Evolutionary conservation across 92 coral and sea anemone species (phyloP), one percentile per base, ranked within the genome.

Genomic region (Epizoanthus illoricatus): DNA sequence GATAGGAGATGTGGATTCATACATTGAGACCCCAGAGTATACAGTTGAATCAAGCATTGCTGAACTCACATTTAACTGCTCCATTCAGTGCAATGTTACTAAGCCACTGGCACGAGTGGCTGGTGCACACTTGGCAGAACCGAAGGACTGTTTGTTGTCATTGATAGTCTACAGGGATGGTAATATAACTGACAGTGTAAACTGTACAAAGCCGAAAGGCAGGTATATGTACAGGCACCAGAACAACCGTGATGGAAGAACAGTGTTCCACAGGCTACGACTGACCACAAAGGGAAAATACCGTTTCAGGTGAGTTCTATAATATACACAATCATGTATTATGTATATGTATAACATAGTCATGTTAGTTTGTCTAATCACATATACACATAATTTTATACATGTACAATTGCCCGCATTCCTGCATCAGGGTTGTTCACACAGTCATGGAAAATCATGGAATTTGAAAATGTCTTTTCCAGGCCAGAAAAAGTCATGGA

Each of bases 141-240:
- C 85, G 42, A 33, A 81, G 20, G 87, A 90, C 74, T 93, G 97
- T 65, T 84, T 90, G 79, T 76, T 93, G 7, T 69, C 87, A 62
- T 87, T 93, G 69, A 81, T 71, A 81, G 90, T 93, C 23, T 90
- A 69, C 81, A 56, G 40, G 6, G 83, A 90, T 52, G 81, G 43
- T 2, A 58, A 86, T 2, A 9, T 86, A 5, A 21, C 20, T 18
- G 97, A 93, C 18, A 80, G 85, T 69, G 20, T 93, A 13, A 90
- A 93, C 89, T 93, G 97, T 42, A 90, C 97, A 3, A 62, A 7
- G 6, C 97, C 97, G 5, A 93, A 81, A 54, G 90, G 89, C 10
- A n/a, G 61, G 12, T 90, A 81, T 57, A 8, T 42, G 3, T 90
- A 80, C 75, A 36, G 84, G 20, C 94, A 90, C 66, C 85, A 90